phyloP scores from a whole-genome alignment of 2,797 vertebrate genomes.

The Numenius phaeopus region DNA sequence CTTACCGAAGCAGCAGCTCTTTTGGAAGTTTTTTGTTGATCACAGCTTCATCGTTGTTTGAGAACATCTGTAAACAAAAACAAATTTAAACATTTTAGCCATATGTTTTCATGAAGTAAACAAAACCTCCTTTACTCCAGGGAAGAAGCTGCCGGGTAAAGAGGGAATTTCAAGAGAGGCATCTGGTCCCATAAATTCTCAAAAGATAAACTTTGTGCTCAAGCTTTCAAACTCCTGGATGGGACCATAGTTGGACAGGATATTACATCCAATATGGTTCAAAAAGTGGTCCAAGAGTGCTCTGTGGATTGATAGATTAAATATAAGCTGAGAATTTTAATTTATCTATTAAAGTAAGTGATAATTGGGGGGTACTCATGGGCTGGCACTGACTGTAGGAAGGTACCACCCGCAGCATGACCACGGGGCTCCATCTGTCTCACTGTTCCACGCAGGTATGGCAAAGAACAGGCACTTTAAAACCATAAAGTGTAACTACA shows the following conservation, averaged over 20 bases:
- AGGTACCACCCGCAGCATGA: neutral
- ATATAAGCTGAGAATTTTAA: neutral
- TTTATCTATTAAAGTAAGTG: neutral
- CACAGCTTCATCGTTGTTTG: constrained; percentile 95
- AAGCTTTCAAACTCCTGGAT: neutral
- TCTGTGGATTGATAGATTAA: neutral
- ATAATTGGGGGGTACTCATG: neutral
- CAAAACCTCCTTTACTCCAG: neutral
- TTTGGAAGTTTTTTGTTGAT: constrained; percentile 99
- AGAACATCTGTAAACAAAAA: constrained; percentile 92
- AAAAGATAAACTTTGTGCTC: neutral
- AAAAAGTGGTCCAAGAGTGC: neutral
- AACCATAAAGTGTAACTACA: fast-evolving
- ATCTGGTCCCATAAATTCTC: neutral
- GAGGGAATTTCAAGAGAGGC: neutral
- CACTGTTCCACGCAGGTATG: neutral
- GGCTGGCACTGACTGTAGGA: neutral
- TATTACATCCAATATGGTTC: too few species aligned
- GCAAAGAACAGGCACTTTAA: neutral
- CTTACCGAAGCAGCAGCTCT: constrained; percentile 95
- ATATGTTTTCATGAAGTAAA: neutral
- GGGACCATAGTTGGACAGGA: neutral
- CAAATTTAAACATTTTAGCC: neutral
- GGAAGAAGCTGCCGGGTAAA: neutral
- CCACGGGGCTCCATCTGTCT: neutral